Conservation (phyloP, 2,888 invertebrate genomes). For the Oxystoma pomonae region DNA sequence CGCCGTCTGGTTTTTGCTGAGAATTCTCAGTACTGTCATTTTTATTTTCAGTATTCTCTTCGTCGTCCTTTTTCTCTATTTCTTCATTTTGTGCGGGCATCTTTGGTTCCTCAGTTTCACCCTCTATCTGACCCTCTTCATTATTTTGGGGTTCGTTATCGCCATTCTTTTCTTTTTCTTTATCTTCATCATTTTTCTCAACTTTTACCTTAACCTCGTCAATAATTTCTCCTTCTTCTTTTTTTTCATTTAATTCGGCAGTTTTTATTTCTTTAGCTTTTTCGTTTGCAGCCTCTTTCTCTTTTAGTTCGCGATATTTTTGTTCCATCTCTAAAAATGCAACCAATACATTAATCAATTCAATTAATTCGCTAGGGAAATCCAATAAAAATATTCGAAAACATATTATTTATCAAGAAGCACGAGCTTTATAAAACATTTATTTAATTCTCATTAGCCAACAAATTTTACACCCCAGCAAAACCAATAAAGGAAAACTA, state of each 20-base stretch:
- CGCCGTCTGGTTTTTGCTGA: slow-evolving; percentile 5
- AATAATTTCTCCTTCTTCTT: slow-evolving; percentile 39
- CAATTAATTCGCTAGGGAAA: too few species aligned
- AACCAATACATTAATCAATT: too few species aligned
- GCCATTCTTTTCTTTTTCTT: slow-evolving; percentile 22
- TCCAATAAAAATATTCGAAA: too few species aligned
- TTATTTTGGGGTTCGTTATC: slow-evolving; percentile 39
- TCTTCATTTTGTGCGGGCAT: slow-evolving; percentile 44
- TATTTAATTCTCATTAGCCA: too few species aligned
- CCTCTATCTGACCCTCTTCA: slow-evolving; percentile 37
- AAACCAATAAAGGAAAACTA: too few species aligned
- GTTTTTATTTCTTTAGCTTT: slow-evolving; percentile 34
- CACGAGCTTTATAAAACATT: too few species aligned
- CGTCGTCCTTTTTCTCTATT: slow-evolving; percentile 47
- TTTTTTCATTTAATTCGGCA: slow-evolving; percentile 37
- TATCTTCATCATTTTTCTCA: slow-evolving; percentile 21
- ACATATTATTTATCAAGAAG: too few species aligned
- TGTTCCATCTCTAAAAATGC: slow-evolving; percentile 39
- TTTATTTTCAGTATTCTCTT: slow-evolving; percentile 44
- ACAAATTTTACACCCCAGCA: too few species aligned
- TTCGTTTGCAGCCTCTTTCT: slow-evolving; percentile 33
- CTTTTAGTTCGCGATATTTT: slow-evolving; percentile 37
- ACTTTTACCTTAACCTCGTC: slow-evolving; percentile 46
- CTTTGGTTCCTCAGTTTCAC: slow-evolving; percentile 39
- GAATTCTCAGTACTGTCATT: slow-evolving; percentile 46